Base-by-base conservation (phyloP, 2,113 vertebrate species). In the Zingel zingel region DNA sequence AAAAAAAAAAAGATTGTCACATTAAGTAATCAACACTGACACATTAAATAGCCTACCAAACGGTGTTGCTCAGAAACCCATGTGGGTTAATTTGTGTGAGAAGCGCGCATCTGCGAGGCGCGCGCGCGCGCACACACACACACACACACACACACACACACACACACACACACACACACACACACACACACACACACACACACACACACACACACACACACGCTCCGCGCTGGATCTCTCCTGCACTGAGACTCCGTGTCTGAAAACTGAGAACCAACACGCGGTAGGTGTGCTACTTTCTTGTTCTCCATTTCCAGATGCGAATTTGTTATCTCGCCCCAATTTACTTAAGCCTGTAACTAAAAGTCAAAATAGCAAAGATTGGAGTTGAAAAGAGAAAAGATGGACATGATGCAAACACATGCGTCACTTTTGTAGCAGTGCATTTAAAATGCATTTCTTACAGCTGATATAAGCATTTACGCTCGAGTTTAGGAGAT, bases 231-330 rank as follows among this genome's bases (percentile, higher is more conserved):
- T 19, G 47, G 30, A 70, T 77, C 77, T 48, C n/a, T 23, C 10
- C 77, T 4, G 53, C 71, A 1, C 53, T 39, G 27, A 48, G 1
- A 30, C 6, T 58, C 48, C 21, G 48, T 1, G 1, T 16, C 39
- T 27, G 69, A 27, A 61, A 43, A 45, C 81, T 30, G 73, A 70
- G 21, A 2, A 71, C 16, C 68, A 6, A 4, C 56, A 23, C 19
- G 30, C 25, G 85, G 85, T 85, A 81, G 27, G 87, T 80, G 39
- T 16, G 67, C 5, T 7, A 27, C 19, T 47, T 45, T 50, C 23
- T 12, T 27, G 2, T 1, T 3, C 5, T 63, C 21, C 23, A 6
- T 27, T 43, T 27, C 3, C 0, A 6, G 3, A 30, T 18, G 25
- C 14, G 9, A 23, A 12, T 33, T 48, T 21, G 7, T 30, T 25